phyloP scores from a whole-genome alignment of 2,113 vertebrate species.

The Heliornis fulica region DNA sequence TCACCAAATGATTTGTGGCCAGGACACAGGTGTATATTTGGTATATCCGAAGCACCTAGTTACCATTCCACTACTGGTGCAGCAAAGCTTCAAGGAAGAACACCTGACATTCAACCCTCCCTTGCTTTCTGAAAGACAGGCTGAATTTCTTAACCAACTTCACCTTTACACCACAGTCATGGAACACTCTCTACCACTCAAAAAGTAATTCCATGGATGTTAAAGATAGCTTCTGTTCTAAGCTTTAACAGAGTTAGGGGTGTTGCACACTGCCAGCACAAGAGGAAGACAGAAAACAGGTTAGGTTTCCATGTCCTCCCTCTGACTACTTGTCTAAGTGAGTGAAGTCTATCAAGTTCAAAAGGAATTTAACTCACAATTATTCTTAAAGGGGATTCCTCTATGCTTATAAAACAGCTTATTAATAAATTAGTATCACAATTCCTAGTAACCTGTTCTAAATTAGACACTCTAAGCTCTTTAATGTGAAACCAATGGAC shows the following conservation, averaged over 20 bases:
- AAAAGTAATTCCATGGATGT: not conserved
- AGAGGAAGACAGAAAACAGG: not conserved
- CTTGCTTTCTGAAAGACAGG: not conserved
- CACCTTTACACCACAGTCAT: not conserved
- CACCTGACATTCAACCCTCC: not conserved
- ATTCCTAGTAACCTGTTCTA: not conserved
- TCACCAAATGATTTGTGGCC: not conserved
- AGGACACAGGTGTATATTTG: not conserved
- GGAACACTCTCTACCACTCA: not conserved
- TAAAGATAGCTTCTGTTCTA: slow-evolving; percentile 13
- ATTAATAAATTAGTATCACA: not conserved
- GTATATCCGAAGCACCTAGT: not conserved
- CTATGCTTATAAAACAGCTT: not conserved
- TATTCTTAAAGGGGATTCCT: not conserved
- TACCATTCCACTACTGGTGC: not conserved
- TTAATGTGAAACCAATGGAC: not conserved
- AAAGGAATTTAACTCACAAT: not conserved
- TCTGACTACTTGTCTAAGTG: not conserved
- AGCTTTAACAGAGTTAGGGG: not conserved
- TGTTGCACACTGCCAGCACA: not conserved
- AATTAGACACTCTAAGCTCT: not conserved
- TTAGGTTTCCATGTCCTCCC: not conserved
- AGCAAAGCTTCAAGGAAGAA: not conserved
- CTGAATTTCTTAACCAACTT: not conserved
- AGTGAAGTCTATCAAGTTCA: not conserved